These are phyloP conservation scores for Python bivittatus DNA, from an alignment of 2,113 vertebrate species.

Conservation along the genomic window DNA sequence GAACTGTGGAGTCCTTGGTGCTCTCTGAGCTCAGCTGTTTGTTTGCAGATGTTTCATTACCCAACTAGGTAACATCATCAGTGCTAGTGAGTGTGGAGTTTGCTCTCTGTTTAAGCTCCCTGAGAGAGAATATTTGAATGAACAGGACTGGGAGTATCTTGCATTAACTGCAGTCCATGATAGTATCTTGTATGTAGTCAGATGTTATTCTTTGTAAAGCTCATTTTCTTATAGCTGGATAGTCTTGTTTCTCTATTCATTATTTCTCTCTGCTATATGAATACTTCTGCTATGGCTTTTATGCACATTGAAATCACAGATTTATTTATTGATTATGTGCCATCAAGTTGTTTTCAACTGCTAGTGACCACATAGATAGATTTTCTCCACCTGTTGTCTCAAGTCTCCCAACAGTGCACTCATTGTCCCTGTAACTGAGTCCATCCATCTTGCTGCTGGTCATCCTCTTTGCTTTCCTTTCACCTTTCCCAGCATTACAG, in stretches of 20 bases:
- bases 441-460: not conserved
- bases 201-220: not conserved
- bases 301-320: not conserved
- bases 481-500: not conserved
- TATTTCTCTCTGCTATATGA: not conserved
- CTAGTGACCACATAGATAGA: not conserved
- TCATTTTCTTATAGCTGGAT: not conserved
- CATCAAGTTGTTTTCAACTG: not conserved
- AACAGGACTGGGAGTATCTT: not conserved
- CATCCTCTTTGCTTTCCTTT: not conserved
- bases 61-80: not conserved
- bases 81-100: not conserved
- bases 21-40: not conserved
- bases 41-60: not conserved
- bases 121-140: not conserved
- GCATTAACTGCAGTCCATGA: not conserved
- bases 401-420: not conserved
- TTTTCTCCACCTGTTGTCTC: not conserved
- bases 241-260: not conserved
- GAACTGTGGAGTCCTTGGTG: not conserved
- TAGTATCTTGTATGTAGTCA: not conserved
- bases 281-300: not conserved
- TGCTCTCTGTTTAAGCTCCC: not conserved
- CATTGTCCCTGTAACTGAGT: not conserved
- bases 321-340: not conserved